Base-by-base conservation (phyloP, 2,888 invertebrate species). In the Bombylius major region DNA sequence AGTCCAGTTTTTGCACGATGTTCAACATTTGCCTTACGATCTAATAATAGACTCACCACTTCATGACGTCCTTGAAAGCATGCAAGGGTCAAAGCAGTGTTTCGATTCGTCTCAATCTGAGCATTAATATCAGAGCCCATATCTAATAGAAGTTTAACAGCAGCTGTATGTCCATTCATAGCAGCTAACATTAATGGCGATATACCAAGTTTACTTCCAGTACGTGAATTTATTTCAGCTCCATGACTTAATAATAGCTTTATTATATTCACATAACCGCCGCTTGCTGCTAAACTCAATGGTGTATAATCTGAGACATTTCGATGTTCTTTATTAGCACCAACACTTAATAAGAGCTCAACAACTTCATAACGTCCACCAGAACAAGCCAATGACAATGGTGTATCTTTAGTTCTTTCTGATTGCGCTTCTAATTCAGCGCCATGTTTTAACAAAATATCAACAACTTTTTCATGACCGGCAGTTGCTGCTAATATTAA, bases 291-390 rank as follows among this genome's bases (percentile, higher is more conserved):
- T 61, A 99, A 79, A 70, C 96, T 96, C n/a, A 99, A 79, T 3
- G 99, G 99, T 11, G 99, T 99, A 72, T 99, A 99, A 76, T 99
- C 99, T 33, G 96, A 97, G 14, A 98, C 97, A 76, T 99, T 99
- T 55, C 98, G 85, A 75, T 99, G 98, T 71, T 94, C 93, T 76
- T 97, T 98, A 77, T 98, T 97, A 53, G 97, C 95, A 62, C 89
- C 88, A 60, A 91, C 83, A 62, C 82, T 84, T 54, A 98, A 79
- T 59, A 98, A 78, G 53, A 96, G 76, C 68, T 97, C 97, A 4
- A 97, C 97, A 45, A 96, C 87, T 77, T 98, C 98, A 74, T 92
- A 96, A 63, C 96, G 82, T 13, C 98, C 98, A 54, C 97, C 96
- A 58, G 95, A 95, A 77, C 98, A 98, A 3, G 98, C 98, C 56